These are phyloP conservation scores for Heliconius congener DNA, from an alignment of 1,140 invertebrate species.

Conservation along the genomic window DNA sequence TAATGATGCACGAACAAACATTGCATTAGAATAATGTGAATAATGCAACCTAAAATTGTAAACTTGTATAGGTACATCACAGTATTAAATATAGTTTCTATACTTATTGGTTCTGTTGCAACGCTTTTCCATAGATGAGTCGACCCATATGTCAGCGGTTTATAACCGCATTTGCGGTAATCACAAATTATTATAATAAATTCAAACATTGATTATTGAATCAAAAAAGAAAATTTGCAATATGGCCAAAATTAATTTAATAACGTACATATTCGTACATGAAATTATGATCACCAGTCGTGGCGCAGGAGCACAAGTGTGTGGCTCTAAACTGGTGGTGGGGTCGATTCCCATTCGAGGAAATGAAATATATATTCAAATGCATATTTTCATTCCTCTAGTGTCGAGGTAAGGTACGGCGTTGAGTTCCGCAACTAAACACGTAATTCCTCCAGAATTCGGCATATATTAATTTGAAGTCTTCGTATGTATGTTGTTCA, in stretches of 20 bases:
- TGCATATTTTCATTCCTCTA: no score
- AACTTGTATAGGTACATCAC: not conserved
- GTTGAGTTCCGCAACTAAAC: no score
- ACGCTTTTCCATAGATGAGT: constrained; percentile 26
- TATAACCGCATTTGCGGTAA: constrained; percentile 19
- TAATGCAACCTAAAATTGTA: not conserved
- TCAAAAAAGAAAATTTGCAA: constrained; percentile 16
- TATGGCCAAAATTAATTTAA: not conserved
- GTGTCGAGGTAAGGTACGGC: no score
- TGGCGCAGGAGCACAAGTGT: no score
- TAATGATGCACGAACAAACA: constrained; percentile 6
- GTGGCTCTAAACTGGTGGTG: no score
- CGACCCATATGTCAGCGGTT: constrained; percentile 23
- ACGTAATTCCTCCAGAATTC: no score
- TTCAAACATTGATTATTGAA: constrained; percentile 17
- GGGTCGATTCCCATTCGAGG: no score
- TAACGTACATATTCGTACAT: no score
- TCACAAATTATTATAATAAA: constrained; percentile 22
- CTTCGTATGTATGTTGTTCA: no score
- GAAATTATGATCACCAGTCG: no score
- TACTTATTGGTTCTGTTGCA: constrained; percentile 5
- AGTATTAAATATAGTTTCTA: not conserved
- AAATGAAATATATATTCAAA: no score
- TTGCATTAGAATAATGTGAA: not conserved
- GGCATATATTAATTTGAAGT: no score